Conservation (phyloP, 2,888 invertebrate species). For the Rhagium mordax region DNA sequence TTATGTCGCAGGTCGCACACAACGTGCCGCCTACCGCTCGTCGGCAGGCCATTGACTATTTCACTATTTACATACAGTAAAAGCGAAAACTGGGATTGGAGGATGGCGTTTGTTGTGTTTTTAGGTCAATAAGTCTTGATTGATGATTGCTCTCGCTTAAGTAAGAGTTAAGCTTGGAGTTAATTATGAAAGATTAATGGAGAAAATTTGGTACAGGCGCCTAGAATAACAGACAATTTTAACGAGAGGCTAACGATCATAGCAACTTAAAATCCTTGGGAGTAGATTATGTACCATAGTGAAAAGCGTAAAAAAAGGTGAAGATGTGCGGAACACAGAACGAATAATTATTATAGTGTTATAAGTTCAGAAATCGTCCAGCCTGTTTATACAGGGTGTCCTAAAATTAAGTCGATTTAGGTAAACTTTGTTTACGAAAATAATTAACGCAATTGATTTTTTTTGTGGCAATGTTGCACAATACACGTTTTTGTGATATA, state of each 20-base stretch:
- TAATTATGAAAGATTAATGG: conserved; percentile 13
- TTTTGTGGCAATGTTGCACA: too few relatives aligned
- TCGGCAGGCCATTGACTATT: conserved; percentile 38
- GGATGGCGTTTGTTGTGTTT: conserved; percentile 39
- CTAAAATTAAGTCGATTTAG: too few relatives aligned
- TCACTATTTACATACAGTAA: conserved; percentile 37
- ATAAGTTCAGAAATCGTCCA: too few relatives aligned
- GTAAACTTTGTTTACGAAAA: too few relatives aligned
- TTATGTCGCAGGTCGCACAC: conserved; percentile 9
- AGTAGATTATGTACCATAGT: neutral
- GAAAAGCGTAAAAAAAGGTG: neutral
- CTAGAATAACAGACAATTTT: neutral
- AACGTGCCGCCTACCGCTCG: conserved; percentile 3
- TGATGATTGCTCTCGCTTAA: neutral
- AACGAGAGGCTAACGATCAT: neutral
- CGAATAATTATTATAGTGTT: too few relatives aligned
- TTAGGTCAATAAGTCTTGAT: conserved; percentile 37
- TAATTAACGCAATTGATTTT: too few relatives aligned
- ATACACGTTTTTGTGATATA: too few relatives aligned
- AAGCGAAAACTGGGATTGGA: conserved; percentile 43
- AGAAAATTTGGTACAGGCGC: neutral
- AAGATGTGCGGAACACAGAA: too few relatives aligned
- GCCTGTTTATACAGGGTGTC: too few relatives aligned
- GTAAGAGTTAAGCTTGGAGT: neutral
- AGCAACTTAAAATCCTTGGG: conserved; percentile 11